phyloP scores from a whole-genome alignment of 2,888 invertebrate species.

The Notodonta ziczac region DNA sequence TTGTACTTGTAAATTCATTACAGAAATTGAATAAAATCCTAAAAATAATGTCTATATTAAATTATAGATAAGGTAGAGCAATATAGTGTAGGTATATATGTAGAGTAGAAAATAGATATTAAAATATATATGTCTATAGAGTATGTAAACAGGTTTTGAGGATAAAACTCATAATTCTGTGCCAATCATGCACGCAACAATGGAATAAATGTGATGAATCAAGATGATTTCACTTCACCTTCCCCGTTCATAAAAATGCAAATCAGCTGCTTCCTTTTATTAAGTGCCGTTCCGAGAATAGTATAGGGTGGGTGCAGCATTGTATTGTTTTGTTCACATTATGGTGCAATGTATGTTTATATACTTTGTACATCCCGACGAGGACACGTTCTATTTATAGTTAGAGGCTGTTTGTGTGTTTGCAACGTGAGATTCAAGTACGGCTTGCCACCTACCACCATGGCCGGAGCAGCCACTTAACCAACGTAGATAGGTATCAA shows the following conservation, averaged over 20 bases:
- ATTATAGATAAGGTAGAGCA: background rate
- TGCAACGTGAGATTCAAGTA: slow-evolving; percentile 33
- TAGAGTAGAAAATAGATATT: no score
- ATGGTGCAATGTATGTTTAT: slow-evolving; percentile 50
- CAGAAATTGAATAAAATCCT: no score
- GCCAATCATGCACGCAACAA: slow-evolving; percentile 13
- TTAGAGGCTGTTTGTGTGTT: slow-evolving; percentile 24
- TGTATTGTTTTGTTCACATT: slow-evolving; percentile 48
- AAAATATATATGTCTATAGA: no score
- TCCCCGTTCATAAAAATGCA: slow-evolving; percentile 80
- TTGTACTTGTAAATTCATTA: no score
- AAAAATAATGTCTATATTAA: no score
- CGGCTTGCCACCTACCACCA: slow-evolving; percentile 30
- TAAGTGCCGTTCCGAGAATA: slow-evolving; percentile 73
- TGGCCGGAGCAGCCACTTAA: slow-evolving; percentile 37
- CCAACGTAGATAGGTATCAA: slow-evolving; percentile 17
- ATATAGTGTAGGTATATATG: background rate
- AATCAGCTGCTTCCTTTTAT: slow-evolving; percentile 79
- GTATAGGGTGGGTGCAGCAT: slow-evolving; percentile 72
- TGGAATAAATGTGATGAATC: slow-evolving; percentile 30
- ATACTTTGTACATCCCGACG: slow-evolving; percentile 39
- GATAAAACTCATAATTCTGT: background rate
- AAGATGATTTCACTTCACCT: slow-evolving; percentile 70
- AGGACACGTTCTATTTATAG: slow-evolving; percentile 53
- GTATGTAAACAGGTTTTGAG: no score